phyloP scores from a whole-genome alignment of 1,140 invertebrate species.

The Drosophila lacteicornis region DNA sequence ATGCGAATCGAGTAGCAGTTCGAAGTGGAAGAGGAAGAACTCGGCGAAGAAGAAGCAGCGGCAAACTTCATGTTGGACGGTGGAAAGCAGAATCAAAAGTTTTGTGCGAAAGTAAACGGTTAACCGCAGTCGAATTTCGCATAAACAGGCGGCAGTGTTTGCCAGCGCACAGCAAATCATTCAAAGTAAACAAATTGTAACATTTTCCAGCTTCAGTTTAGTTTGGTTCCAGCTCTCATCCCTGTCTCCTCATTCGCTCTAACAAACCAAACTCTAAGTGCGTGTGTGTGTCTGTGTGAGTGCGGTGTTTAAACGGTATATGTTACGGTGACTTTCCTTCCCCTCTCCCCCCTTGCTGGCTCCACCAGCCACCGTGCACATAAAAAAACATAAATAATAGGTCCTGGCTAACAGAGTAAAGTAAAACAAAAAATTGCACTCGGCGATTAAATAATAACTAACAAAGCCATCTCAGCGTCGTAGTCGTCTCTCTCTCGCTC shows the following conservation, averaged over 20 bases:
- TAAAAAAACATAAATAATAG: slow-evolving; percentile 14
- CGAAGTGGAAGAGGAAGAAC: slow-evolving; percentile 59
- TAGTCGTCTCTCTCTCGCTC: slow-evolving; percentile 14
- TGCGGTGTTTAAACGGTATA: slow-evolving; percentile 46
- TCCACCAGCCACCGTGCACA: neutral
- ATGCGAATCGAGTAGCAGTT: slow-evolving; percentile 65
- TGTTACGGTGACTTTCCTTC: slow-evolving; percentile 10
- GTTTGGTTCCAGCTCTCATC: slow-evolving; percentile 6
- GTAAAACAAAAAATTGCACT: slow-evolving; percentile 20
- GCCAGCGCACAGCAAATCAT: neutral
- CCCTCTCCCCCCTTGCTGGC: neutral
- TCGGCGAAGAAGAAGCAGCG: slow-evolving; percentile 69
- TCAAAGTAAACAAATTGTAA: slow-evolving; percentile 20
- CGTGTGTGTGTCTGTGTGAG: slow-evolving; percentile 30
- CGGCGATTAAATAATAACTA: slow-evolving; percentile 61
- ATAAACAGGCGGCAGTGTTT: neutral
- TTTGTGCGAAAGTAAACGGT: slow-evolving; percentile 43
- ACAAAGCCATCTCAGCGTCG: slow-evolving; percentile 55
- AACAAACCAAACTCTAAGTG: slow-evolving; percentile 43
- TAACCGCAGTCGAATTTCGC: slow-evolving; percentile 3
- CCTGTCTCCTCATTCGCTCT: slow-evolving; percentile 27
- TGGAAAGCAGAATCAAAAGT: slow-evolving; percentile 46
- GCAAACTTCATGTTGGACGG: slow-evolving; percentile 71
- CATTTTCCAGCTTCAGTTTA: slow-evolving; percentile 32
- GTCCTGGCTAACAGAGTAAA: neutral